Conservation (phyloP, 2,797 vertebrate genomes). For the Oreortyx pictus region DNA sequence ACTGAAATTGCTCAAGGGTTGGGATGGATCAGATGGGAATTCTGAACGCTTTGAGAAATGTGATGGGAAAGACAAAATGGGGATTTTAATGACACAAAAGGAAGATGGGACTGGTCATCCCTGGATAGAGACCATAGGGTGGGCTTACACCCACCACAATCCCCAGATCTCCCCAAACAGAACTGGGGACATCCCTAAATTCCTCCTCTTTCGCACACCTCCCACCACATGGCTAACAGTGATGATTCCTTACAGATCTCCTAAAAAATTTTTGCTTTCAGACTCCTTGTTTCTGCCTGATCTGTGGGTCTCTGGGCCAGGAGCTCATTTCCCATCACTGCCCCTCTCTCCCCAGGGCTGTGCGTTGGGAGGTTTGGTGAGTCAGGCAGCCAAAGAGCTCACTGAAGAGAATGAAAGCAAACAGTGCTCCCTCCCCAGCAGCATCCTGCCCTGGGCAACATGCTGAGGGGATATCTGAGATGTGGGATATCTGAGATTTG, state of each 20-base stretch:
- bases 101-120: not conserved
- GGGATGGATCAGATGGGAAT: not conserved
- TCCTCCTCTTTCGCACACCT: not conserved
- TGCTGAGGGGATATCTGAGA: not conserved
- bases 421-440: fast-evolving
- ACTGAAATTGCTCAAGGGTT: not conserved
- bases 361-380: not conserved
- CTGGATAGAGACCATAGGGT: not conserved
- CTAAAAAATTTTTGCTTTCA: not conserved
- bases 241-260: not conserved
- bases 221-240: fast-evolving
- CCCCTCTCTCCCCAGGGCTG: no score
- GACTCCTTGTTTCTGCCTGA: not conserved
- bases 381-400: not conserved
- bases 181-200: not conserved
- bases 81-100: not conserved
- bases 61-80: not conserved
- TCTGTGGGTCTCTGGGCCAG: not conserved
- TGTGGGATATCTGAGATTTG: not conserved
- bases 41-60: not conserved
- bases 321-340: not conserved
- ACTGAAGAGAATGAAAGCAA: not conserved
- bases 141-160: not conserved
- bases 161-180: not conserved
- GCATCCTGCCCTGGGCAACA: fast-evolving